Base-by-base conservation (phyloP, 2,888 invertebrate species). In the Operophtera brumata region DNA sequence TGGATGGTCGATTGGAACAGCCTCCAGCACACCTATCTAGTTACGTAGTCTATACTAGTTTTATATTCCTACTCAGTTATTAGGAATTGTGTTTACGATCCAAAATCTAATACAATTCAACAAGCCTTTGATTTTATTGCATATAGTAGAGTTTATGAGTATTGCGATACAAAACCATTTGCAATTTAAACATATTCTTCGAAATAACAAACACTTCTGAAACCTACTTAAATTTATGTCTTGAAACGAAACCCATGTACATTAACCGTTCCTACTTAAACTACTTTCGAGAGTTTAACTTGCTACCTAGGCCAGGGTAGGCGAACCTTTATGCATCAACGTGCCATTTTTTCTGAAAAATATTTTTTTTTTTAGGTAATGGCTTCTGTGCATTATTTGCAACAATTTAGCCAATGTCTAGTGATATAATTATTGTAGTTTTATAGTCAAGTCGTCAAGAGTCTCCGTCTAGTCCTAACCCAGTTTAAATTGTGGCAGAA, bases 251-350 rank as follows among this genome's bases (percentile, higher is more conserved):
- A 45, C 28, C 48, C 39, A 34, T 53, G 40, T 48, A 26, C 44
- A 13, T 12, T 51, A 46, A 57, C 47, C 32, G 37, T 40, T 50
- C 43, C 42, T 40, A 25, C 43, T 35, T 42, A 37, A 50, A 42
- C 44, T 35, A 30, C 8, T 46, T 52, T 13, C 43, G 35, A 13
- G 30, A 30, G 9, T 41, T 42, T 26, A 49, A 49, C 34, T 20
- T 20, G 4, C n/a, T n/a, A n/a, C n/a, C n/a, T n/a, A n/a, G n/a
- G n/a, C n/a, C n/a, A n/a, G n/a, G n/a, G n/a, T n/a, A n/a, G n/a
- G n/a, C n/a, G n/a, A n/a, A n/a, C n/a, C n/a, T n/a, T n/a, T n/a
- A n/a, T n/a, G n/a, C n/a, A n/a, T n/a, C n/a, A n/a, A n/a, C n/a
- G n/a, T n/a, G n/a, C n/a, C n/a, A n/a, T n/a, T n/a, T n/a, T n/a